Evolutionary conservation across 2,888 invertebrate genomes (phyloP).

Genomic region (Rotaria sp.): DNA sequence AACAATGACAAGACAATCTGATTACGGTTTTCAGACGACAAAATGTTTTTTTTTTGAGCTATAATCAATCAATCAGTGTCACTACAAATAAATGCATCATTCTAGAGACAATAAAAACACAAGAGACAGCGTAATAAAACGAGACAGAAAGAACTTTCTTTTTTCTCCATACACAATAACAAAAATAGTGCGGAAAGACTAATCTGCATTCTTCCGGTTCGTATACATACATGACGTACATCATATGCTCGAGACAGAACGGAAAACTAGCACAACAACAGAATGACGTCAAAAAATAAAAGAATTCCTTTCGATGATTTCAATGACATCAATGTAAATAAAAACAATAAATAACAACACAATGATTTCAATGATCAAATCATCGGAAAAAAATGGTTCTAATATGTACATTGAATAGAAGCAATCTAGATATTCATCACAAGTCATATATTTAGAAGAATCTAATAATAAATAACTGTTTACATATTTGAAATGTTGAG

Average conservation of each 20-base stretch:
- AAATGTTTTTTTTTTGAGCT: background rate
- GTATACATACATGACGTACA: background rate
- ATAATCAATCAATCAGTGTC: constrained; percentile 6
- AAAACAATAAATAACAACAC: background rate
- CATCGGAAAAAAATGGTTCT: background rate
- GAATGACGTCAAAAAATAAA: background rate
- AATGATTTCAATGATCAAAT: background rate
- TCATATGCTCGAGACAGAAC: background rate
- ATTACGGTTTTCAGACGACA: background rate
- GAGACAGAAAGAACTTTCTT: background rate
- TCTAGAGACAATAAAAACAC: no score
- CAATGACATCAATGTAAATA: background rate
- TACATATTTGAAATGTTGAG: no score
- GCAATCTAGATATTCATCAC: no score
- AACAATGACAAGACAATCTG: no score
- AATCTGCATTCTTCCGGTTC: constrained; percentile 4
- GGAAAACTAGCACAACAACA: background rate
- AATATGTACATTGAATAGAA: background rate
- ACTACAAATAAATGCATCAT: background rate
- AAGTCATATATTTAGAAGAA: no score
- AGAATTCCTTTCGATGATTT: background rate
- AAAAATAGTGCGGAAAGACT: background rate
- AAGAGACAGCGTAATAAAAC: background rate
- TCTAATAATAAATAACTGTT: no score
- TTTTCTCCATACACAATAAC: background rate